Evolutionary conservation across 2,888 invertebrate species (phyloP).

Genomic region (Geophilus truncorum): DNA sequence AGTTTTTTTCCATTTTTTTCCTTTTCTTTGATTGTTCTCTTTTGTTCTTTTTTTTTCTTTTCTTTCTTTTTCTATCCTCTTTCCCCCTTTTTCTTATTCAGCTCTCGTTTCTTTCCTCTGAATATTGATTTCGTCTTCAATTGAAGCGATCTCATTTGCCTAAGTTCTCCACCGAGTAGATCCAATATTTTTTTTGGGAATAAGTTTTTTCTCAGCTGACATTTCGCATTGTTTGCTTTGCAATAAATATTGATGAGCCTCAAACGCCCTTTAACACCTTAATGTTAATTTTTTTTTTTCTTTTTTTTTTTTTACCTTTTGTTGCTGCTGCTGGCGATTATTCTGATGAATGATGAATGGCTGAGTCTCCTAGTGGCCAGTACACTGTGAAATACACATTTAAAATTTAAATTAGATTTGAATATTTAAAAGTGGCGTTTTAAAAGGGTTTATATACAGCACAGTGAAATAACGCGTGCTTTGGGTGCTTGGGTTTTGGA

Average conservation of each 20-base stretch:
- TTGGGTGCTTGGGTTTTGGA: too few relatives aligned
- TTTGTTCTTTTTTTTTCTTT: not conserved
- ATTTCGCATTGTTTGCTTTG: constrained; percentile 2
- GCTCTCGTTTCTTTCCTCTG: not conserved
- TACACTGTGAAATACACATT: not conserved
- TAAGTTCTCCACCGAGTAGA: constrained; percentile 19
- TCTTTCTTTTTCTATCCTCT: not conserved
- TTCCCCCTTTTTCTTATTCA: not conserved
- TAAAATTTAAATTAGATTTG: not conserved
- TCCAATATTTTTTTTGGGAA: not conserved
- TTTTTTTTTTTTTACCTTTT: constrained; percentile 1
- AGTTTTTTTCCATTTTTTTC: too few relatives aligned
- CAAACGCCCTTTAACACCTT: not conserved
- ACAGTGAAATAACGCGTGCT: not conserved
- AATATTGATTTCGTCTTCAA: constrained; percentile 26
- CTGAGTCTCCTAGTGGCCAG: not conserved
- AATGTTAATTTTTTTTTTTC: not conserved
- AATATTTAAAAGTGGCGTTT: not conserved
- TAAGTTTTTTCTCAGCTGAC: not conserved
- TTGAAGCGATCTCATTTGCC: constrained; percentile 27
- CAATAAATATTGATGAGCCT: constrained; percentile 24
- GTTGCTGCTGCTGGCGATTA: too few relatives aligned
- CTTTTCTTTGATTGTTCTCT: not conserved
- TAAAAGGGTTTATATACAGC: not conserved
- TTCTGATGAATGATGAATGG: not conserved